Base-by-base conservation (phyloP, 2,797 vertebrate genomes). In the Brachyalestes nurse region DNA sequence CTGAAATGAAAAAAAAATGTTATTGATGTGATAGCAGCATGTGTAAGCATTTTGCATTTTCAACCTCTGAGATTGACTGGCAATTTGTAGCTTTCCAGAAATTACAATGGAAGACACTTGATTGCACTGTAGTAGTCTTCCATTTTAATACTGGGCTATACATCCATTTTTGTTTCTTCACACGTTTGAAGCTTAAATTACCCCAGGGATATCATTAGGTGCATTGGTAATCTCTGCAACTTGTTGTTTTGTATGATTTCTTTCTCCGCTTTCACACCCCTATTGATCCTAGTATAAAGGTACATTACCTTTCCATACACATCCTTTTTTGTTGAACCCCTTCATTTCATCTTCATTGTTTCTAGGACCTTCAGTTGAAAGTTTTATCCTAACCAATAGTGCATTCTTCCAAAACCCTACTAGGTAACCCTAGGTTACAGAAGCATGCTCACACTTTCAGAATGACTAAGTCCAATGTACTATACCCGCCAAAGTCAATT, bases 191-290 rank as follows among this genome's bases (percentile, higher is more conserved):
- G 17, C 19, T n/a, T 58, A 60, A 58, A 40, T 42, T 73, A 73
- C 53, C 34, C 53, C 34, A 19, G 45, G 45, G 40, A 69, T 57
- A 42, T 73, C 53, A 73, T 57, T 73, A 40, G 28, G 55, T 42
- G 49, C 55, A 60, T n/a, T 28, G 28, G 34, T 21, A 34, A 21
- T 28, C 71, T 40, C 55, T 16, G 13, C 53, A 58, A 55, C 38
- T 53, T 42, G 19, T 58, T 58, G 5, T 73, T 60, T 42, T 58
- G 66, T 73, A 34, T 40, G 21, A 19, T 58, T 73, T 21, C 38
- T 58, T 58, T 23, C 71, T 42, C 19, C 14, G 28, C 61, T 34
- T 64, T 25, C 28, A 34, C 23, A 14, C 40, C 4, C 57, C 71
- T 57, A 72, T n/a, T 34, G 9, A 57, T 58, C 38, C 38, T 23